Conservation (phyloP, 2,113 vertebrate genomes). For the Scolopax mira region DNA sequence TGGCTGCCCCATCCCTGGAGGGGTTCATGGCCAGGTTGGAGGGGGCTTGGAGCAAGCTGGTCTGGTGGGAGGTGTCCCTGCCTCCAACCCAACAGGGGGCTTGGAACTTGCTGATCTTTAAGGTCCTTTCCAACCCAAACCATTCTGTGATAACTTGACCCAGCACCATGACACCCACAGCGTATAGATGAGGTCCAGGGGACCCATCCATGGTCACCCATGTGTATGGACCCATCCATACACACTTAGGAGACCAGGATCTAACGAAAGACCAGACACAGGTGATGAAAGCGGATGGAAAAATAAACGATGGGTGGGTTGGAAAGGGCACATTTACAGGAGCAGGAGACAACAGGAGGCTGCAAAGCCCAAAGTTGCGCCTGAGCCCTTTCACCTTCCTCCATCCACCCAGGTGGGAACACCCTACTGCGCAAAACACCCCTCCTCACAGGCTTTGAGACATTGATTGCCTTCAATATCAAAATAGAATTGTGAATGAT, state of each 20-base stretch:
- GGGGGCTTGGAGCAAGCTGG: no score
- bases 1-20: no score
- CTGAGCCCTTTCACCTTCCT: background rate
- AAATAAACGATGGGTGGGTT: background rate
- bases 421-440: accelerated
- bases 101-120: no score
- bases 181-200: background rate
- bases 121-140: no score
- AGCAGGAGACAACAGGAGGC: background rate
- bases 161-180: background rate
- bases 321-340: background rate
- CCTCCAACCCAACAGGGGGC: no score
- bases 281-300: background rate
- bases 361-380: background rate
- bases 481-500: background rate
- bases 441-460: background rate
- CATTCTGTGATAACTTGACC: no score
- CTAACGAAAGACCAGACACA: no score
- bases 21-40: no score
- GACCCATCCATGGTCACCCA: no score
- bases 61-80: no score
- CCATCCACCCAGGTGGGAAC: background rate
- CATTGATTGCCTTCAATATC: accelerated
- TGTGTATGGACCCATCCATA: no score
- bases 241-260: accelerated